Base-by-base conservation (phyloP, 1,140 invertebrate genomes). In the Drosophila nigromelanica region DNA sequence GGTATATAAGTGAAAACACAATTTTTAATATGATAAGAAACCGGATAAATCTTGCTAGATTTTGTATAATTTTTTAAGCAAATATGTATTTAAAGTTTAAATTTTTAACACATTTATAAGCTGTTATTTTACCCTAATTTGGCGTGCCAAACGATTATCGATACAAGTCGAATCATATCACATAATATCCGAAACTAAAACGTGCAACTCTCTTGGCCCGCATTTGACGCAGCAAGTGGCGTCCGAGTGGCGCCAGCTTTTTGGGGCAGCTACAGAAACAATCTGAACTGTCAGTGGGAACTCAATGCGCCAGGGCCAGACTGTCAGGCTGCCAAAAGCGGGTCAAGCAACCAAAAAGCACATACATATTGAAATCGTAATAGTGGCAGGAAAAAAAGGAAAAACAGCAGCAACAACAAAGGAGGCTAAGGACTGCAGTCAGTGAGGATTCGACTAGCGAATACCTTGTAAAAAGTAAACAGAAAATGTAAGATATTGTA, bases 261-360 rank as follows among this genome's bases (percentile, higher is more conserved):
- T 58, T 45, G 60, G 62, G 61, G 52, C 63, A 67, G 48, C 45
- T 56, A 62, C 64, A 45, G 68, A 62, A 76, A 59, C 70, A 73
- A 61, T 79, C 69, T 58, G 21, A 76, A 63, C 58, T 74, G 73
- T 58, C 60, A 71, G 55, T 50, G 66, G 55, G 51, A 64, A 66
- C 59, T 85, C 62, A 74, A 73, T 72, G 80, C 37, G 27, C 70
- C 59, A 80, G 80, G 42, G 43, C 60, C 60, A 70, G 63, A 78
- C 76, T 83, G 80, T 83, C 80, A 83, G 64, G 58, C 66, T 59
- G 55, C 58, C 52, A 78, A 69, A 80, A 66, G 52, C 56, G 68
- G 76, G 66, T 74, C 68, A 83, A 54, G 56, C 55, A 78, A 39
- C 52, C 54, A 45, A 71, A 71, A 69, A 35, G 60, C 52, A 24